Base-by-base conservation (phyloP, 2,888 invertebrate species). In the Trypoxylon attenuatum region DNA sequence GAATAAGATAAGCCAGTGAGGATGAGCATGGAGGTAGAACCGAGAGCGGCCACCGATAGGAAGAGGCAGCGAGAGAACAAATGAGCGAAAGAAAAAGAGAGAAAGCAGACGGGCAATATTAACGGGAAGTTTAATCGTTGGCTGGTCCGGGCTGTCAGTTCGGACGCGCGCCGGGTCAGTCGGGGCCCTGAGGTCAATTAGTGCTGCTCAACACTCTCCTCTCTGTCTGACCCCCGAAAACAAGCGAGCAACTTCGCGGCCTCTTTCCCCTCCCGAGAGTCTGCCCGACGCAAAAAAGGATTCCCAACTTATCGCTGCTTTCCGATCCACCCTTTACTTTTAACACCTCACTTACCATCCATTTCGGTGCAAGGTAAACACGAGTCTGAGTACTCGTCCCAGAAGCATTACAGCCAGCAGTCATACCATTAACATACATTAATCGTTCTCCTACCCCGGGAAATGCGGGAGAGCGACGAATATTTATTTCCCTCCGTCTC, bases 111-210 rank as follows among this genome's bases (percentile, higher is more conserved):
- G 75, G 74, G 77, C 72, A 73, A 81, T 81, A 82, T 84, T 84
- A 86, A 84, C 84, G 85, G 85, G 82, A 84, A 84, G 84, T 85
- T 85, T 84, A 84, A 84, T 85, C 83, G 81, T 82, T 73, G 81
- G 77, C 77, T 76, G 82, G 82, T 81, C 81, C 77, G 77, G 77
- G 73, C 82, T 83, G 82, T 82, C 81, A 81, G 78, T 82, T 78
- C 77, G 82, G 82, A 81, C 84, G 82, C 81, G 81, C 83, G 84
- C 82, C 82, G 82, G 85, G 84, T 85, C 85, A 85, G 83, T 82
- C 76, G 73, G 78, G 82, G 82, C 80, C 83, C 76, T 75, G 82
- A 83, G 85, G 86, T 86, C 86, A 84, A 85, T 86, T 86, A 86
- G 85, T 81, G 80, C 82, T 82, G 82, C 81, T 85, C 84, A 83